phyloP scores from a whole-genome alignment of 30 jellyfish, hydroid and myxozoan genomes.

The Aurelia aurita region DNA sequence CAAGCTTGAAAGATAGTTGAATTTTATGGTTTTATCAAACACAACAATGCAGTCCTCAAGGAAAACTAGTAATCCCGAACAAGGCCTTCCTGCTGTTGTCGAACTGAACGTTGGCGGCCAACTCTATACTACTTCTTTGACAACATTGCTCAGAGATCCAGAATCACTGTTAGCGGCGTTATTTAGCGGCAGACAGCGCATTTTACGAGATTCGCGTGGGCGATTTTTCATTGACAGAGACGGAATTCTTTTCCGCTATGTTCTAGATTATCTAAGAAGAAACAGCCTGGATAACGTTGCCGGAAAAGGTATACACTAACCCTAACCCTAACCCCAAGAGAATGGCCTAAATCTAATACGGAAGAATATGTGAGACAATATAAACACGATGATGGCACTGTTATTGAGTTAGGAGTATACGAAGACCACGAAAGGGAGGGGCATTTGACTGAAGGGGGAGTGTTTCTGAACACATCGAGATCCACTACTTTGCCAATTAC shows the following conservation, averaged over 20 bases:
- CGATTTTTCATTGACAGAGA: slow-evolving; percentile 91
- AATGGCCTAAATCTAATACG: no score
- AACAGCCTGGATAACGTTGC: slow-evolving; percentile 73
- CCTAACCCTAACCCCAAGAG: no score
- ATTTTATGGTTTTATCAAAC: slow-evolving; percentile 22
- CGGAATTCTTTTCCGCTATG: slow-evolving; percentile 83
- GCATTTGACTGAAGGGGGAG: neutral
- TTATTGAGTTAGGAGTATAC: no score
- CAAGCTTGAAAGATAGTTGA: neutral
- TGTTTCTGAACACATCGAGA: neutral
- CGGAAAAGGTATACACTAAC: no score
- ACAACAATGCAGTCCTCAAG: slow-evolving; percentile 61
- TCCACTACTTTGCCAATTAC: no score
- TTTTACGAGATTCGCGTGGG: slow-evolving; percentile 76
- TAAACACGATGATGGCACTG: no score
- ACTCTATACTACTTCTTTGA: slow-evolving; percentile 84
- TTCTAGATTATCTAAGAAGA: slow-evolving; percentile 82
- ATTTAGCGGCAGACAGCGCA: slow-evolving; percentile 73
- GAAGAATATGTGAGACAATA: no score
- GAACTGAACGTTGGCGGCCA: slow-evolving; percentile 96
- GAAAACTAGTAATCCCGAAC: slow-evolving; percentile 63
- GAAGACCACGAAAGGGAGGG: no score
- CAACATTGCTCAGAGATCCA: slow-evolving; percentile 86
- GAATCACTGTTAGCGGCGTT: slow-evolving; percentile 89
- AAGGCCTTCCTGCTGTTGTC: slow-evolving; percentile 77